Conservation (phyloP, 2,113 vertebrate genomes). For the Xiphophorus couchianus region DNA sequence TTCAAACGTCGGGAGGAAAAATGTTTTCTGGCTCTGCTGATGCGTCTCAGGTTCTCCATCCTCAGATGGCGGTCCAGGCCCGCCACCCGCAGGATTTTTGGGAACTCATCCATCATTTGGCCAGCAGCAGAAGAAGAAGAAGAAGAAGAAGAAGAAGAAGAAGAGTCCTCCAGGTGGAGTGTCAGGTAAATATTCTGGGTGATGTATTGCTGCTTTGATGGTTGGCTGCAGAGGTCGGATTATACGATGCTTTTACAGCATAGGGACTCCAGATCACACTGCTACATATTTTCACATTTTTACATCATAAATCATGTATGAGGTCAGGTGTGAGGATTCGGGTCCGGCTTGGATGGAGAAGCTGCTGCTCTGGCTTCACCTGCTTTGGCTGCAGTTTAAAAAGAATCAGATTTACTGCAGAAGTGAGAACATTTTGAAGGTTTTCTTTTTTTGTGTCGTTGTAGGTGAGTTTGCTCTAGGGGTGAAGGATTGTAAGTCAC, state of each 20-base stretch:
- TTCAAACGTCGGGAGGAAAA: neutral
- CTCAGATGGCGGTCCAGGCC: slow-evolving; percentile 3
- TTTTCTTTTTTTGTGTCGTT: too few species aligned
- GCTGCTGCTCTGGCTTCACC: too few species aligned
- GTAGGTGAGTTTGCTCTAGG: too few species aligned
- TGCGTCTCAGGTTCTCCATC: neutral
- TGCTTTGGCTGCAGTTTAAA: neutral
- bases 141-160: neutral
- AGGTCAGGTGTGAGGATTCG: too few species aligned
- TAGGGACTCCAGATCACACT: neutral
- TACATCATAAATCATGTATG: neutral
- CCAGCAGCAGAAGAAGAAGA: too few species aligned
- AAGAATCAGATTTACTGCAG: neutral
- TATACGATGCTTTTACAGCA: neutral
- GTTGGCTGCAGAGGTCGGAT: neutral
- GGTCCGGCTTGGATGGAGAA: too few species aligned
- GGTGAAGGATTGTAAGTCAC: too few species aligned
- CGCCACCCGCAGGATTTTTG: neutral
- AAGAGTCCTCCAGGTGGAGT: neutral
- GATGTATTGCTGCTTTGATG: slow-evolving; percentile 25
- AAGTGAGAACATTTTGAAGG: neutral
- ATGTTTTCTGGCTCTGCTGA: neutral
- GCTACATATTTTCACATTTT: neutral
- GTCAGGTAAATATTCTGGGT: slow-evolving; percentile 35
- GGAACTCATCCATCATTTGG: slow-evolving; percentile 2